Evolutionary conservation across 2,113 vertebrate species (phyloP).

Genomic region (Agelaius tricolor): DNA sequence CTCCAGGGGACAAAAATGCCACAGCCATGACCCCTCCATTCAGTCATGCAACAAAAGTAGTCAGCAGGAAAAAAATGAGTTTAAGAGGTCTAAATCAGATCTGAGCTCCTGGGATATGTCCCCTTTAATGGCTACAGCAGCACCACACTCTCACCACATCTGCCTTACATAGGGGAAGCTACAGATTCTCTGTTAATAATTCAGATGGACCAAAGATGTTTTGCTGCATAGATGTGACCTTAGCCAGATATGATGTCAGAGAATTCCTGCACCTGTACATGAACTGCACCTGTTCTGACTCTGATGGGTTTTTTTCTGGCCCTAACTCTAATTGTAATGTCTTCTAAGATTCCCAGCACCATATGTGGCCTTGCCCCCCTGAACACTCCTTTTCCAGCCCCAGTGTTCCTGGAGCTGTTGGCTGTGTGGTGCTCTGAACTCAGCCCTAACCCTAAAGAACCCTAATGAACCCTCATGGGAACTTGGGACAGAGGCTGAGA

Average conservation of each 20-base stretch:
- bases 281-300: background rate
- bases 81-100: background rate
- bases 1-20: background rate
- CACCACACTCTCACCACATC: background rate
- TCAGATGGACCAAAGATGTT: background rate
- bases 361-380: fast-evolving
- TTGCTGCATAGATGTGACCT: background rate
- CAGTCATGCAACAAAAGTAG: background rate
- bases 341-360: background rate
- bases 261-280: background rate
- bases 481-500: background rate
- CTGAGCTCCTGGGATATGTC: background rate
- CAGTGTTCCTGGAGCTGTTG: fast-evolving
- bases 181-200: background rate
- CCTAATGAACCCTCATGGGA: background rate
- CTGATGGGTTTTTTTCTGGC: background rate
- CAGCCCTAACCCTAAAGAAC: no score
- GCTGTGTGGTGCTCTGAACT: background rate
- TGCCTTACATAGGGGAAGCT: background rate
- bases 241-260: background rate
- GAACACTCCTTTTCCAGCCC: background rate
- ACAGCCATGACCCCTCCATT: background rate
- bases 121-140: background rate
- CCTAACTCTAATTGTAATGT: no score
- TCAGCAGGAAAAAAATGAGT: background rate